Evolutionary conservation across 2,113 vertebrate species (phyloP), one percentile per base, ranked within the genome.

Genomic region (Scopus umbretta): DNA sequence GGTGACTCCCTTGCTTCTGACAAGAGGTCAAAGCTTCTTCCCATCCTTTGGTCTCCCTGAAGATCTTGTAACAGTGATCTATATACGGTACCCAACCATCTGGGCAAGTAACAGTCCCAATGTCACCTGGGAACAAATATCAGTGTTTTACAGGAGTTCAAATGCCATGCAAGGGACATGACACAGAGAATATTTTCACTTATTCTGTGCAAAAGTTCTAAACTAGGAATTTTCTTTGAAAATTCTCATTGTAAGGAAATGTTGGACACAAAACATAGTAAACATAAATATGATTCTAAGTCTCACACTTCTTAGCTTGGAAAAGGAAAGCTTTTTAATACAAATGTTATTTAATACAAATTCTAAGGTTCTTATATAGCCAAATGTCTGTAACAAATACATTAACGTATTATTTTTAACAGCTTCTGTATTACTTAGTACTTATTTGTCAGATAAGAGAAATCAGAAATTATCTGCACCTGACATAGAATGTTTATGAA

Each of bases 1-100:
- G 92, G 71, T 99, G 98, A 12, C 98, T 98, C 18, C 97, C 98
- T 58, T 99, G 98, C 94, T 98, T 99, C 81, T 97, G 98, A 45
- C 99, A 99, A 1, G 98, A 98, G 7, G 67, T 62, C 95, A 98
- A 80, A 26, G 99, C 99, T 4, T 98, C 98, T 49, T 92, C 98
- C 98, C 99, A 99, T 68, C 97, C 98, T 94, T 97, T 98, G 66
- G 96, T 96, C 55, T 90, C 98, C 87, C 98, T 98, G 67, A 98
- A 93, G 88, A 99, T 97, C 95, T 97, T 98, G 93, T 99, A 99
- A 90, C 99, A 99, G 92, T 98, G 94, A 11, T 98, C 98, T 42
- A 89, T 78, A 32, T 99, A 99, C 0, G 98, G 96, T 85, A 98
- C 95, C 99, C 99, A 99, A 61, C 98, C 97, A 50, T 25, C 92